Evolutionary conservation across 2,113 vertebrate genomes (phyloP), one percentile per base, ranked within the genome.

Genomic region (Sorex araneus): DNA sequence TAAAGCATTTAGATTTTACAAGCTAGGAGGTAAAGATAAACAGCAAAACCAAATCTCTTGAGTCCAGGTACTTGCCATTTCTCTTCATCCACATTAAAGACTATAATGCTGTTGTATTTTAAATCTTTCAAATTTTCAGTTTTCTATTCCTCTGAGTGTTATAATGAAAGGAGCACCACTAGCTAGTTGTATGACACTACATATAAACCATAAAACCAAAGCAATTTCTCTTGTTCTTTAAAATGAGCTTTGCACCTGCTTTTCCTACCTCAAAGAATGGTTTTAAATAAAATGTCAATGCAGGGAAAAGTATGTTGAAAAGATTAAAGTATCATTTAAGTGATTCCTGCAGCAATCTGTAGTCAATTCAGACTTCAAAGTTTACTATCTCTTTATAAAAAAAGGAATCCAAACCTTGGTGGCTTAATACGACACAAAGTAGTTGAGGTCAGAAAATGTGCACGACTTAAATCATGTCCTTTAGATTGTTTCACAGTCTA

Each of bases 11-110:
- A 45, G 77, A 71, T 86, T 92, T 88, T 60, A 88, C 73, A 18
- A 93, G 43, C 82, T 75, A 71, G 78, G n/a, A 89, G 85, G 67
- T 57, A 73, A 78, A 80, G 70, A 92, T 74, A 87, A 97, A 92
- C 34, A 89, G 71, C 60, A 91, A 93, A 94, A 63, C 54, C 30
- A 90, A 28, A 91, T 86, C n/a, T 36, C 69, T 90, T 64, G 40
- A 94, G 91, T 50, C 64, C 25, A 73, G 69, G n/a, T 77, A 45
- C 47, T 94, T 80, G 79, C 60, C 63, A 74, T 91, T 88, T 90
- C 60, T 84, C 25, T 60, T 94, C 76, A 69, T 86, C 60, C 66
- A 32, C 43, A n/a, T 85, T 73, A 83, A 93, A 93, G 23, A 21
- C 73, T 15, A 54, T 88, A 93, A 92, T 84, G 32, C 43, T 84